phyloP scores from a whole-genome alignment of 2,113 vertebrate genomes.

The Brachionichthys hirsutus region DNA sequence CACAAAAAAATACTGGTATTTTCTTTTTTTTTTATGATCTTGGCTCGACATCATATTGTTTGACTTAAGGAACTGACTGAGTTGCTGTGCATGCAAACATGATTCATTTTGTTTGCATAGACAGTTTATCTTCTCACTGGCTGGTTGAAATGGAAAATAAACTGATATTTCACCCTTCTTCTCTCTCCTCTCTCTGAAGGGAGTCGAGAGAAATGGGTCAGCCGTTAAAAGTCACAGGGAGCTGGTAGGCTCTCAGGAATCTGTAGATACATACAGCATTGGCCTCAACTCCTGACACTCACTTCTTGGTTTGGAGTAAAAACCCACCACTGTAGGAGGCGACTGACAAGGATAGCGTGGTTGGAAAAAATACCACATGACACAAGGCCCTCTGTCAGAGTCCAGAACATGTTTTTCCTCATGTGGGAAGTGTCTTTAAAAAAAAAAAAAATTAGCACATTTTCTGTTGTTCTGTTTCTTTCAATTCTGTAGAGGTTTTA shows the following conservation, averaged over 20 bases:
- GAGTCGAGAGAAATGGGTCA: not conserved
- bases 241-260: conserved; percentile 67
- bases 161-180: conserved; percentile 9
- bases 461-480: not conserved
- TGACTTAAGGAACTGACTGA: not conserved
- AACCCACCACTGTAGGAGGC: conserved; percentile 41
- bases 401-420: conserved; percentile 31
- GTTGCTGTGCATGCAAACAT: too few relatives aligned
- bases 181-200: not conserved
- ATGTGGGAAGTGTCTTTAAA: conserved; percentile 13
- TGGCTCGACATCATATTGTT: conserved; percentile 5
- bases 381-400: conserved; percentile 18
- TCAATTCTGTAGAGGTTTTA: too few relatives aligned
- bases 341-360: conserved; percentile 45
- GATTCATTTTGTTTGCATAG: not conserved
- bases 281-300: conserved; percentile 38
- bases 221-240: conserved; percentile 67
- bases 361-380: conserved; percentile 53
- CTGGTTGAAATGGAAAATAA: conserved; percentile 6
- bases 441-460: conserved; percentile 8
- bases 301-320: conserved; percentile 20
- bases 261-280: conserved; percentile 57
- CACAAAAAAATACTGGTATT: conserved; percentile 1
- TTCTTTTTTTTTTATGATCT: conserved; percentile 5
- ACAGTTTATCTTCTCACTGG: conserved; percentile 1